phyloP scores from a whole-genome alignment of 1,140 invertebrate species.

The Pteromalus puparum region DNA sequence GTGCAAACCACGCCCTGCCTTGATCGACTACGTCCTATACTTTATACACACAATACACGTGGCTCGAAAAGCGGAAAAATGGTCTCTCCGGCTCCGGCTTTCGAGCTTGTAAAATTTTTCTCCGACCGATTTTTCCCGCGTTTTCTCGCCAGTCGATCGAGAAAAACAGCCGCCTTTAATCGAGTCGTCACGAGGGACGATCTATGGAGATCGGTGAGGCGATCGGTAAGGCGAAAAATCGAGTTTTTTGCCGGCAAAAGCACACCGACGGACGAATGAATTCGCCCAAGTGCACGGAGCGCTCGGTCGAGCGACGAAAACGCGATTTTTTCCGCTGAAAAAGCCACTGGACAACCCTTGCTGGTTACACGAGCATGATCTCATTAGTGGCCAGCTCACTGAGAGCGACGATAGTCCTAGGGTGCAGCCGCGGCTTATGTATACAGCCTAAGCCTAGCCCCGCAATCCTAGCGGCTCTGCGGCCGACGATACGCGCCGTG shows the following conservation, averaged over 20 bases:
- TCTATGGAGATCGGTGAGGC: no score
- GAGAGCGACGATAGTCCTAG: slow-evolving; percentile 50
- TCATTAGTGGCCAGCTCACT: slow-evolving; percentile 65
- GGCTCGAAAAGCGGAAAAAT: background rate
- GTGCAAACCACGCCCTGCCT: slow-evolving; percentile 73
- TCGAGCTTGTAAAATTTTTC: no score
- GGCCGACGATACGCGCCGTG: slow-evolving; percentile 37
- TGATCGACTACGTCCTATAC: slow-evolving; percentile 44
- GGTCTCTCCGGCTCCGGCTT: background rate
- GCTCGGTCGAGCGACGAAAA: slow-evolving; percentile 51
- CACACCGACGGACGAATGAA: background rate
- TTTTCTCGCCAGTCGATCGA: background rate
- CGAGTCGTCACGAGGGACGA: no score
- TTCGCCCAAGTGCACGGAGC: background rate
- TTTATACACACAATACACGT: background rate
- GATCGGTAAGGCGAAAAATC: no score
- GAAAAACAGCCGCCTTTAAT: no score
- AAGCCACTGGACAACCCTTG: slow-evolving; percentile 67
- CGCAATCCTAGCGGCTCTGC: slow-evolving; percentile 59
- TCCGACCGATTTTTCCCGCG: background rate
- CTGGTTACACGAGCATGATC: slow-evolving; percentile 69
- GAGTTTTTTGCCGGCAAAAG: background rate
- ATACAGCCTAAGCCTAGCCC: slow-evolving; percentile 58
- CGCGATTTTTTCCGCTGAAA: slow-evolving; percentile 42
- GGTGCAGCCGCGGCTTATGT: slow-evolving; percentile 62